A percentile compares a stretch with the other conserved stretches of the same genome.
phyloP scores from a whole-genome alignment of 1,140 invertebrate genomes.

The Drosophila eugracilis region DNA sequence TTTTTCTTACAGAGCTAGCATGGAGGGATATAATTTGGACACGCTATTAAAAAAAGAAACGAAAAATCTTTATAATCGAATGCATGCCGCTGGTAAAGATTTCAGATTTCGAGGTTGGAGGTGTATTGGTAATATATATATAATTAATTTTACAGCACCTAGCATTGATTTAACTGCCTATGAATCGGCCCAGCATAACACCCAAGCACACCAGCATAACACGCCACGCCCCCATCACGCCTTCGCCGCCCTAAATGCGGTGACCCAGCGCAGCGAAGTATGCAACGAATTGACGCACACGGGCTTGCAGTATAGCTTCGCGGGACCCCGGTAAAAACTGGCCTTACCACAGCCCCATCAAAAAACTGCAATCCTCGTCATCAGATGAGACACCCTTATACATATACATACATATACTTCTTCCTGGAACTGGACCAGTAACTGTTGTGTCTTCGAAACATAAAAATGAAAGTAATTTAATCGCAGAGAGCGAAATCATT shows the following conservation, averaged over 20 bases:
- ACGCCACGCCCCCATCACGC: constrained; percentile 65
- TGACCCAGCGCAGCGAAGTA: constrained; percentile 53
- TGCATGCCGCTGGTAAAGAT: constrained; percentile 70
- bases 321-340: constrained; percentile 63
- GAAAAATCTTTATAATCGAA: constrained; percentile 81
- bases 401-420: constrained; percentile 62
- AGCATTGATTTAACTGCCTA: constrained; percentile 63
- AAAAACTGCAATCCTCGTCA: constrained; percentile 16
- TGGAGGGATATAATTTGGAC: constrained; percentile 80
- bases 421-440: constrained; percentile 85
- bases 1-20: constrained; percentile 22
- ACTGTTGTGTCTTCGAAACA: constrained; percentile 84
- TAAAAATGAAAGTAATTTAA: constrained; percentile 39
- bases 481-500: constrained; percentile 59
- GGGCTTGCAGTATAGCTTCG: constrained; percentile 63
- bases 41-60: constrained; percentile 78
- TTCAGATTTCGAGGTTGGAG: too few species aligned
- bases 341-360: constrained; percentile 11
- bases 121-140: too few species aligned
- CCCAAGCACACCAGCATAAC: constrained; percentile 31
- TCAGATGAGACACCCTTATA: constrained; percentile 18
- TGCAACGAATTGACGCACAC: constrained; percentile 60
- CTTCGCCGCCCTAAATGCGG: constrained; percentile 60
- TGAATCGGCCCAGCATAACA: constrained; percentile 41
- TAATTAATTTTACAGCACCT: constrained; percentile 26